Evolutionary conservation across 2,888 invertebrate species (phyloP), one percentile per base, ranked within the genome.

Genomic region (Ochropacha duplaris): DNA sequence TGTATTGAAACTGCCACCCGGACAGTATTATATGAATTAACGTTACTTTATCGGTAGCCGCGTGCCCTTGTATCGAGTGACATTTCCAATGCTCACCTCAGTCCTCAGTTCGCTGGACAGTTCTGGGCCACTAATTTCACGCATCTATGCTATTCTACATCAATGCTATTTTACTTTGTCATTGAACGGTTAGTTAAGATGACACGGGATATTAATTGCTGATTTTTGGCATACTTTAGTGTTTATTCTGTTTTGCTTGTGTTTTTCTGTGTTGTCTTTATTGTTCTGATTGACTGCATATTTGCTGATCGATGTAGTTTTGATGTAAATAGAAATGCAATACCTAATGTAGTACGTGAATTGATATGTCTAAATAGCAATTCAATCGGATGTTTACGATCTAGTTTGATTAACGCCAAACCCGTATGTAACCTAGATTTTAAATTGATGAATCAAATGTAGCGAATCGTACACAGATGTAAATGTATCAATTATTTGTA

Each of bases 101-200:
- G 44, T 44, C 44, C 44, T 44, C 9, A 44, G 44, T 44, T 44
- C 55, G 34, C 49, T n/a, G 50, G 55, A 55, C 50, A 55, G 55
- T 50, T 55, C 55, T 55, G 55, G 55, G 55, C 49, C 55, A 34
- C 22, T 31, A 22, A 50, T 34, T 50, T 50, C 16, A 22, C 44
- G 44, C 44, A 44, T 44, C 44, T 44, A 44, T 44, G 19, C 19
- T 44, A 44, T 44, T 44, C 16, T 44, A 44, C 44, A 44, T 44
- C 44, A 44, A 44, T 44, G 44, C 3, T 19, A 8, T 6, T 19
- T 19, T 19, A 8, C 9, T 19, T 19, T 19, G 44, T 3, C 19
- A 44, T 44, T 44, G 44, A 44, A 44, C 44, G 19, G 44, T 8
- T 44, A 6, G 36, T 36, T 36, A 36, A 44, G 44, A 44, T 44